These are phyloP conservation scores for Lagopus muta DNA, from an alignment of 2,113 vertebrate species.

Conservation along the genomic window DNA sequence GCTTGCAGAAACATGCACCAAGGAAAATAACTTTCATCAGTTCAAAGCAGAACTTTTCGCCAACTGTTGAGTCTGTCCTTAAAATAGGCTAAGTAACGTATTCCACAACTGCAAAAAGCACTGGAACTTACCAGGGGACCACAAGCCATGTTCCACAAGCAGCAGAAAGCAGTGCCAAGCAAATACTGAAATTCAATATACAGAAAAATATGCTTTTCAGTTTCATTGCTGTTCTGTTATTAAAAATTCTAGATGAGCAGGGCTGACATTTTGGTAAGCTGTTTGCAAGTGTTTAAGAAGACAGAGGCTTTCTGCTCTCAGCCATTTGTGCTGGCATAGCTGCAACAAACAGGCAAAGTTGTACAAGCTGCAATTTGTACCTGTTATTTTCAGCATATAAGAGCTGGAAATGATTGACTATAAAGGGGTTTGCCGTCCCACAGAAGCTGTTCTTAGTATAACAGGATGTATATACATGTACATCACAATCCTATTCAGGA, in stretches of 20 bases:
- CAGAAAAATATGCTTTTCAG: neutral
- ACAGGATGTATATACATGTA: neutral
- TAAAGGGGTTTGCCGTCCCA: neutral
- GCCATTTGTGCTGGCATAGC: neutral
- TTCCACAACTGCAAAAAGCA: neutral
- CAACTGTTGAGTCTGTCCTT: neutral
- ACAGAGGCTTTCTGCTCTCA: neutral
- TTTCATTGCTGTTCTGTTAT: neutral
- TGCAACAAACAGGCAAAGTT: neutral
- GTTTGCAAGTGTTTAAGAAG: neutral
- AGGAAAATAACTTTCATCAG: conserved; percentile 31
- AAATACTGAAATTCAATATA: neutral
- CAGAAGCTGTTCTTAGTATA: neutral
- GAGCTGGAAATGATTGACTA: rapidly evolving
- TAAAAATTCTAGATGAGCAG: neutral
- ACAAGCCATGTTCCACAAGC: neutral
- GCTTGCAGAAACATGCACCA: conserved; percentile 45
- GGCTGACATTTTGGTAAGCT: neutral
- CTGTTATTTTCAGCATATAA: neutral
- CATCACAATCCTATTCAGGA: neutral
- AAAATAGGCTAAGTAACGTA: neutral
- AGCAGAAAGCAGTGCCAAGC: neutral
- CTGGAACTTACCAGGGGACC: neutral
- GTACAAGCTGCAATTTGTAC: neutral
- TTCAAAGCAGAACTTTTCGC: conserved; percentile 4